These are phyloP conservation scores for Chorisops tibialis DNA, from an alignment of 2,888 invertebrate species.

Conservation along the genomic window DNA sequence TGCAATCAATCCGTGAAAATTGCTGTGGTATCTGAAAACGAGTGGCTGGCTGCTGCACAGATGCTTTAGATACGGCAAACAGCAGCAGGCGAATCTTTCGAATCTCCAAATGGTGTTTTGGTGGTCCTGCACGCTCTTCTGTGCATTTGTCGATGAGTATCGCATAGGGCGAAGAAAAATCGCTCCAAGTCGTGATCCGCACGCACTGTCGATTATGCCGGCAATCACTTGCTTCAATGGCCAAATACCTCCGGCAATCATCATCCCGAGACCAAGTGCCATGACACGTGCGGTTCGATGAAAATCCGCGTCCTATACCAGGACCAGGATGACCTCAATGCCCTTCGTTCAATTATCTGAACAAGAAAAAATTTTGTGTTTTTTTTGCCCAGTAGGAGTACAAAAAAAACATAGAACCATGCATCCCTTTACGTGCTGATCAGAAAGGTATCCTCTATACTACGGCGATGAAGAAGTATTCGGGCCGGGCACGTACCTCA, in stretches of 20 bases:
- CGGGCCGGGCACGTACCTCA: constrained; percentile 13
- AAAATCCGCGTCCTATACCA: constrained; percentile 5
- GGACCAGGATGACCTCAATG: not conserved
- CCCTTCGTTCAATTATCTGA: not conserved
- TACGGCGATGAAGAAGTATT: no score
- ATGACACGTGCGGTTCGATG: constrained; percentile 15
- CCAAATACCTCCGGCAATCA: not conserved
- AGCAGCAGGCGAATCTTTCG: no score
- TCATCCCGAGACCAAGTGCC: constrained; percentile 18
- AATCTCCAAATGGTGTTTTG: no score
- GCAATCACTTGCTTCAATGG: constrained; percentile 17
- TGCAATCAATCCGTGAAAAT: no score
- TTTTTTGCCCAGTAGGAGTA: no score
- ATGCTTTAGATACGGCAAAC: no score
- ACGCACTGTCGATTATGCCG: constrained; percentile 15
- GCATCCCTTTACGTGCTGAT: constrained; percentile 5
- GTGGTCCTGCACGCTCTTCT: no score
- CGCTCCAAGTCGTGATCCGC: constrained; percentile 7
- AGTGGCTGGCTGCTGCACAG: no score
- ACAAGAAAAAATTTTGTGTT: no score
- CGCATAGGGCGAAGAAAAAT: constrained; percentile 15
- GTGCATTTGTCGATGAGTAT: not conserved
- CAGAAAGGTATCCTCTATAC: not conserved
- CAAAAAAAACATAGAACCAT: no score
- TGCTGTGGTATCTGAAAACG: no score